Evolutionary conservation across 2,797 vertebrate genomes (phyloP).

Genomic region (Protonibea diacanthus): DNA sequence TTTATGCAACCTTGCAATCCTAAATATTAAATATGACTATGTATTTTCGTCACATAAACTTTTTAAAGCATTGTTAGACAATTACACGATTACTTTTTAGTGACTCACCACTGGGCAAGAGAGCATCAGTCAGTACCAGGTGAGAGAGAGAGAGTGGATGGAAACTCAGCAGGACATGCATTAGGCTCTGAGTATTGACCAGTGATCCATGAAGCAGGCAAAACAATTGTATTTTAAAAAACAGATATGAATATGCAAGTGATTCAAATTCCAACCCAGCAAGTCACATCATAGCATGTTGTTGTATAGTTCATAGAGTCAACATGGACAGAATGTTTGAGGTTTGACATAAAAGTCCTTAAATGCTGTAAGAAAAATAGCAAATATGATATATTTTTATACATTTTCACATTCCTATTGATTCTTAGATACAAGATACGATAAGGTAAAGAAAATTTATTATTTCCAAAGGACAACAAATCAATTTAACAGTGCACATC

Average conservation of each 20-base stretch:
- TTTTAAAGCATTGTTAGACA: not conserved
- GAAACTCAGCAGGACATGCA: not conserved
- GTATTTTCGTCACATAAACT: not conserved
- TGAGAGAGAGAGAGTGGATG: not conserved
- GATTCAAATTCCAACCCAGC: not conserved
- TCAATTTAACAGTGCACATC: not conserved
- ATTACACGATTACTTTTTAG: not conserved
- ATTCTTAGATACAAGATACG: not conserved
- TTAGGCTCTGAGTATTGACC: not conserved
- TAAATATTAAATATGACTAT: not conserved
- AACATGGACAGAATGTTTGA: not conserved
- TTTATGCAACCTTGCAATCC: not conserved
- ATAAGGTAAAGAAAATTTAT: not conserved
- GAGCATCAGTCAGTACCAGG: not conserved
- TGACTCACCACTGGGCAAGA: not conserved
- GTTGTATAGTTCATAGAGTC: not conserved
- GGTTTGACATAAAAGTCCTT: not conserved
- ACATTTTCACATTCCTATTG: not conserved
- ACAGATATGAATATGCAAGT: not conserved
- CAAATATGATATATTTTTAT: slow-evolving; percentile 1
- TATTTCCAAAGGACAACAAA: not conserved
- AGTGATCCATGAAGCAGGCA: not conserved
- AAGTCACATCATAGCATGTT: too few species aligned
- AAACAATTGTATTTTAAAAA: not conserved
- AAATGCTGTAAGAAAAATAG: not conserved